phyloP scores from a whole-genome alignment of 2,113 vertebrate genomes.

The Nestor notabilis region DNA sequence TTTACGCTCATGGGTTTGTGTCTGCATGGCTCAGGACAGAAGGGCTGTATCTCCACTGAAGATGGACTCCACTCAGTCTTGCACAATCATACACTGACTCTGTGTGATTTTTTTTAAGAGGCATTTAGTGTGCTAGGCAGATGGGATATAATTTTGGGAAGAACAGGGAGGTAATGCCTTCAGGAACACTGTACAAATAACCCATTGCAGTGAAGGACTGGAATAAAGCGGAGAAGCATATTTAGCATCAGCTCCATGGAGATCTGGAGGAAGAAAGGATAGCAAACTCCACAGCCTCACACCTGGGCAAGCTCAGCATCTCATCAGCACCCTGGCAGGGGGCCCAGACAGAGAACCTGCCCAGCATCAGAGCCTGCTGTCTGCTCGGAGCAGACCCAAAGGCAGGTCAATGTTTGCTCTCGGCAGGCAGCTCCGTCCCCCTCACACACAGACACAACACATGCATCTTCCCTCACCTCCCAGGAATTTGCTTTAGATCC shows the following conservation, averaged over 20 bases:
- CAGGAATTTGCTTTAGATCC: conserved; percentile 1
- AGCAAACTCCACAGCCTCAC: not conserved
- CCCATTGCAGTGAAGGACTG: not conserved
- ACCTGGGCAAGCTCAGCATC: not conserved
- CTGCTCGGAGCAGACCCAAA: not conserved
- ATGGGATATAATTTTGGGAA: not conserved
- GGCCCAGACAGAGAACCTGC: not conserved
- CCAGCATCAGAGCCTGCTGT: not conserved
- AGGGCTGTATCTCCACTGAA: not conserved
- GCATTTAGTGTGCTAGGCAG: not conserved
- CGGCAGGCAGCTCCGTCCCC: not conserved
- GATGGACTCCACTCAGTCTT: not conserved
- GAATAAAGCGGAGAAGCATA: not conserved
- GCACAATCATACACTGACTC: not conserved
- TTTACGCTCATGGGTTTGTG: not conserved
- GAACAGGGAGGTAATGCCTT: not conserved
- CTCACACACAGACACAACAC: not conserved
- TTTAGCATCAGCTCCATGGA: not conserved
- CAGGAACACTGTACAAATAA: not conserved
- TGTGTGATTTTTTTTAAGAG: not conserved
- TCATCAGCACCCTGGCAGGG: not conserved
- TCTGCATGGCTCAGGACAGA: not conserved
- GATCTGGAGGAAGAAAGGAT: not conserved
- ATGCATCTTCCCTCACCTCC: not conserved
- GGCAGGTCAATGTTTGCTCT: not conserved